Percentiles rank a stretch among this genome's conserved stretches.
These are phyloP conservation scores for Paramuricea clavata DNA, from an alignment of 92 coral and sea anemone species.

Conservation along the genomic window DNA sequence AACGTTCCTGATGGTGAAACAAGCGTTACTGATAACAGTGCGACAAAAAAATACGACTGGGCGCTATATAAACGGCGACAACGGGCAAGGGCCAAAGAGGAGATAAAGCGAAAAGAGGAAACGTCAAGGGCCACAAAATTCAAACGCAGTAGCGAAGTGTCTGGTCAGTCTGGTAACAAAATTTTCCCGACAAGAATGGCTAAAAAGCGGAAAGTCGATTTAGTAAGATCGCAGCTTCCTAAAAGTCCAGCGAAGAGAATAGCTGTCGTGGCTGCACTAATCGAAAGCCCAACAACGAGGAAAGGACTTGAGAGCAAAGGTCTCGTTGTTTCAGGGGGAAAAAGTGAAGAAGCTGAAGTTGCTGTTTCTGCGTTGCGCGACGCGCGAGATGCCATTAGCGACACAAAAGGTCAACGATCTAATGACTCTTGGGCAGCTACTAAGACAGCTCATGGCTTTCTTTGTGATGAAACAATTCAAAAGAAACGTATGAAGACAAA, in stretches of 20 bases:
- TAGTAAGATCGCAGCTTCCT: slow-evolving; percentile 21
- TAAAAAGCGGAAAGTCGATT: slow-evolving; percentile 16
- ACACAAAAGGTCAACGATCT: slow-evolving; percentile 43
- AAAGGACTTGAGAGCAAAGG: slow-evolving; percentile 30
- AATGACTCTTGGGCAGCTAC: slow-evolving; percentile 53
- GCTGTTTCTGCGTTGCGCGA: slow-evolving; percentile 33
- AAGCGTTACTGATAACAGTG: neutral
- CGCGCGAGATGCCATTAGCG: slow-evolving; percentile 34
- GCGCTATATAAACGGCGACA: slow-evolving; percentile 26
- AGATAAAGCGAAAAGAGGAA: neutral
- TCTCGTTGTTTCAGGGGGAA: slow-evolving; percentile 31
- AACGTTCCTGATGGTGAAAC: neutral
- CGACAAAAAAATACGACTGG: slow-evolving; percentile 13
- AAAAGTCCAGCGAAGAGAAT: slow-evolving; percentile 42
- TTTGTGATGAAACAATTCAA: too few species aligned
- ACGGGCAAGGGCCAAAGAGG: slow-evolving; percentile 18
- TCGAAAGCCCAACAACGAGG: slow-evolving; percentile 42
- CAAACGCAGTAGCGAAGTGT: slow-evolving; percentile 14
- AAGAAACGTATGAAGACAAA: too few species aligned
- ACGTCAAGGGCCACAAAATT: neutral
- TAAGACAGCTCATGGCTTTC: slow-evolving; percentile 42
- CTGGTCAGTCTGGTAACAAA: too few species aligned
- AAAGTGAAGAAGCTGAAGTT: too few species aligned
- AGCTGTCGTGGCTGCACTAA: slow-evolving; percentile 38
- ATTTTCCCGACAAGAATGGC: slow-evolving; percentile 26